Evolutionary conservation across 2,888 invertebrate species (phyloP).

Genomic region (Ganaspis brasiliensis): DNA sequence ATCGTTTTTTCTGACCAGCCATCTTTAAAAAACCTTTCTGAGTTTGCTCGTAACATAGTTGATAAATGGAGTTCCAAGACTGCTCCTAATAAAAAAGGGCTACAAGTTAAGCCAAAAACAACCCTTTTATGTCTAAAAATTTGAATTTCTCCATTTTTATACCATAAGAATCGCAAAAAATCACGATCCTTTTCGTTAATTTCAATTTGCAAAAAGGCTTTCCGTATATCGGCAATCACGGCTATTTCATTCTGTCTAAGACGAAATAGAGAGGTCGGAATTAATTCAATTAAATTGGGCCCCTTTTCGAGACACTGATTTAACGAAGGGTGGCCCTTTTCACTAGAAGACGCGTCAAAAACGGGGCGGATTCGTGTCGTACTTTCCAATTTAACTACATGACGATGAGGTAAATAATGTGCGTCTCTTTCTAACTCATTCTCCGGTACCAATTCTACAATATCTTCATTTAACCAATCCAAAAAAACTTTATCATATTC

Average conservation of each 20-base stretch:
- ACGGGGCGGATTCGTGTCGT: conserved; percentile 62
- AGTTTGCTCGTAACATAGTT: conserved; percentile 2
- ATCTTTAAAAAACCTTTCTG: neutral
- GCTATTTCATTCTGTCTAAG: conserved; percentile 58
- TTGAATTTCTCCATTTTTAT: conserved; percentile 48
- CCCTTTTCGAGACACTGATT: no score
- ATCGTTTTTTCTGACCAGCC: conserved; percentile 42
- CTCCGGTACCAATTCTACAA: conserved; percentile 64
- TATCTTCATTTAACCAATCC: conserved; percentile 47
- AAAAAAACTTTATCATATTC: neutral
- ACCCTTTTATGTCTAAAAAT: conserved; percentile 59
- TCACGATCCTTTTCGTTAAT: conserved; percentile 58
- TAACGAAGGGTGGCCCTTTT: conserved; percentile 51
- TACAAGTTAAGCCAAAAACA: conserved; percentile 64
- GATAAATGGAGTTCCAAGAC: conserved; percentile 56
- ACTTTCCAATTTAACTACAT: conserved; percentile 48
- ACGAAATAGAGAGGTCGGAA: conserved; percentile 53
- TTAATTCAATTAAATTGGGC: conserved; percentile 1
- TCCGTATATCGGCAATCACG: conserved; percentile 58
- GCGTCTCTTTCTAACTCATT: conserved; percentile 46
- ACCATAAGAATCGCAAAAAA: conserved; percentile 64
- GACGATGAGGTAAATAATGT: conserved; percentile 49
- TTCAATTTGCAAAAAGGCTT: conserved; percentile 13
- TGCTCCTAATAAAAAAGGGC: conserved; percentile 55
- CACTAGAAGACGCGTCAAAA: conserved; percentile 66